Evolutionary conservation across 2,113 vertebrate species (phyloP).

Genomic region (Crocuta crocuta): DNA sequence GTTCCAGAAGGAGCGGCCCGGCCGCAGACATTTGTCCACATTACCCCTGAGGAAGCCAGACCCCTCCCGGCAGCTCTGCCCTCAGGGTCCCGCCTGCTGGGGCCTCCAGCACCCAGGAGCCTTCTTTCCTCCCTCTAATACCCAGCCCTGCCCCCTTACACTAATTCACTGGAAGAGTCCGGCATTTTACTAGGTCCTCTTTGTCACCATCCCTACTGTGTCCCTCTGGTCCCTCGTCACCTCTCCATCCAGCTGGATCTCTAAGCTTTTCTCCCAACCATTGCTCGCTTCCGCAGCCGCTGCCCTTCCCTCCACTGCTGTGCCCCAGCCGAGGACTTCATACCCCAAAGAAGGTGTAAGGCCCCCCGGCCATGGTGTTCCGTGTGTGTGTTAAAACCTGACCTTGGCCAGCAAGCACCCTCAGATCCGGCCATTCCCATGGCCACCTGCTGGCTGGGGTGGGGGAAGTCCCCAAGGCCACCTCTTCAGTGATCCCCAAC

Average conservation of each 20-base stretch:
- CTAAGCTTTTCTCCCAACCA: background rate
- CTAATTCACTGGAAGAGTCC: background rate
- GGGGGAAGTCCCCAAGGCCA: background rate
- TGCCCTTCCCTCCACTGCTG: background rate
- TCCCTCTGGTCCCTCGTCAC: background rate
- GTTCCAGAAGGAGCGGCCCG: slow-evolving; percentile 80
- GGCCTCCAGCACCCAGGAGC: rapidly evolving
- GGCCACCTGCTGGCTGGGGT: background rate
- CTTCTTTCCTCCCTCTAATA: rapidly evolving
- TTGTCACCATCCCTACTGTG: background rate
- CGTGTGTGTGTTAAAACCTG: background rate
- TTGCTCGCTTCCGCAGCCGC: background rate
- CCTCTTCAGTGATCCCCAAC: background rate
- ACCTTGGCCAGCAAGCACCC: background rate
- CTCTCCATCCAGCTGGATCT: background rate
- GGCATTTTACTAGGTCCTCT: no score
- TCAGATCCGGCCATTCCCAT: background rate
- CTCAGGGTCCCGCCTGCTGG: rapidly evolving
- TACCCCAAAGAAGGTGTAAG: background rate
- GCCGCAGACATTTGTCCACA: slow-evolving; percentile 68
- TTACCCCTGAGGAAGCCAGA: slow-evolving; percentile 72
- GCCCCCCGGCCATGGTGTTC: background rate
- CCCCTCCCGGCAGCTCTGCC: background rate
- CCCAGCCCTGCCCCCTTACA: no score
- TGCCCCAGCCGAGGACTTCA: no score